Evolutionary conservation across 2,888 invertebrate species (phyloP), one percentile per base, ranked within the genome.

Genomic region (Chirona hameri): DNA sequence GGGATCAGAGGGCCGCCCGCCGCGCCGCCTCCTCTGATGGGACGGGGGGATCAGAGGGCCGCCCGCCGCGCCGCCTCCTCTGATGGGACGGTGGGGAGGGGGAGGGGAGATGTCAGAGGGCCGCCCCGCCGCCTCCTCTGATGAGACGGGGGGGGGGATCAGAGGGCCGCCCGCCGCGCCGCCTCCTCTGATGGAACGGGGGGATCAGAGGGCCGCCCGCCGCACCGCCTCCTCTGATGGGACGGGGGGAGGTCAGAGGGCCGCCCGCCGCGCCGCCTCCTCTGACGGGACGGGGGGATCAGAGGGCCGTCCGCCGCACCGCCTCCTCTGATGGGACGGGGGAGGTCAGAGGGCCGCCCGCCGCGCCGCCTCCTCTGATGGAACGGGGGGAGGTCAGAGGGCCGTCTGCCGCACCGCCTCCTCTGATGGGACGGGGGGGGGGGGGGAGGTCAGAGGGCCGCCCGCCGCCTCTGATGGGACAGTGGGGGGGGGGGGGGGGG

Each of bases 81-180:
- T 85, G 24, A 15, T 24, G 24, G 46, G 81, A 76, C n/a, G 18
- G 81, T n/a, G n/a, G n/a, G n/a, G n/a, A 60, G 12, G 12, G 12
- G 52, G 52, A 15, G 52, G 18, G n/a, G n/a, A n/a, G n/a, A n/a
- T n/a, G n/a, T 52, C 52, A 52, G 52, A n/a, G n/a, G n/a, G n/a
- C 88, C 95, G 95, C 65, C 95, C 91, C 81, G 94, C 91, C 83
- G 88, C 88, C 57, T 88, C 86, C 86, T 90, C 90, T 85, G 24
- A 15, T 24, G 24, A 10, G 81, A 76, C n/a, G 18, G 81, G 4
- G 12, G 12, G 12, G 52, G 52, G 2, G 52, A 12, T 52, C 52
- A 52, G 52, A n/a, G n/a, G n/a, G 95, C 95, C 12, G 95, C 95
- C 88, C 95, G 95, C 65, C 95, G 91, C 81, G 94, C 91, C 83